These are phyloP conservation scores for Speoplatyrhinus poulsoni DNA, from an alignment of 2,113 vertebrate genomes.

Conservation along the genomic window DNA sequence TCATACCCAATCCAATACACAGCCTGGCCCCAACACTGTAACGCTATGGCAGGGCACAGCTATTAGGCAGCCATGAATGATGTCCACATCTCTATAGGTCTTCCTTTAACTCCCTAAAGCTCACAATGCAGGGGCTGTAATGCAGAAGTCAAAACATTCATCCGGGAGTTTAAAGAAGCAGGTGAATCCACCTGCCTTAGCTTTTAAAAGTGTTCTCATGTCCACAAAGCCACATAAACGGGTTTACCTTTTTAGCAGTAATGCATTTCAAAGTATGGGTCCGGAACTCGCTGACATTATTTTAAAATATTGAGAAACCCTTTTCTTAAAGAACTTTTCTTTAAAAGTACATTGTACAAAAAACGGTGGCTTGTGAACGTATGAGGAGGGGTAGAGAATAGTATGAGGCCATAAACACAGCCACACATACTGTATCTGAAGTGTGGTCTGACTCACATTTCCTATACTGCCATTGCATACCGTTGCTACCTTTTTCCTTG, in stretches of 20 bases:
- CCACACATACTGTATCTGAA: slow-evolving; percentile 18
- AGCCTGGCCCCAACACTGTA: no score
- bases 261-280: no score
- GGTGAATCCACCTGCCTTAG: slow-evolving; percentile 50
- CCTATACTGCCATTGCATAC: background rate
- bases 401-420: slow-evolving; percentile 10
- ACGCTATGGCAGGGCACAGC: background rate
- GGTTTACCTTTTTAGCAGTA: no score
- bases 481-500: no score
- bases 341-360: no score
- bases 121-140: background rate
- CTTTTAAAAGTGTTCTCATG: background rate
- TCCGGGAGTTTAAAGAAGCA: slow-evolving; percentile 23
- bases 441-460: slow-evolving; percentile 38
- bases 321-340: no score
- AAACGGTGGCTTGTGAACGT: no score
- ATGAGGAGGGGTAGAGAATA: background rate
- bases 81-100: no score
- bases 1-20: slow-evolving; percentile 21
- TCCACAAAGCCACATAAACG: no score
- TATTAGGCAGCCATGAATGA: background rate
- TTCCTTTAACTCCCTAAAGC: no score
- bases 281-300: no score
- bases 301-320: no score
- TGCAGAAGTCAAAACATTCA: slow-evolving; percentile 26